Base-by-base conservation (phyloP, 2,113 vertebrate genomes). In the Peromyscus polionotus region DNA sequence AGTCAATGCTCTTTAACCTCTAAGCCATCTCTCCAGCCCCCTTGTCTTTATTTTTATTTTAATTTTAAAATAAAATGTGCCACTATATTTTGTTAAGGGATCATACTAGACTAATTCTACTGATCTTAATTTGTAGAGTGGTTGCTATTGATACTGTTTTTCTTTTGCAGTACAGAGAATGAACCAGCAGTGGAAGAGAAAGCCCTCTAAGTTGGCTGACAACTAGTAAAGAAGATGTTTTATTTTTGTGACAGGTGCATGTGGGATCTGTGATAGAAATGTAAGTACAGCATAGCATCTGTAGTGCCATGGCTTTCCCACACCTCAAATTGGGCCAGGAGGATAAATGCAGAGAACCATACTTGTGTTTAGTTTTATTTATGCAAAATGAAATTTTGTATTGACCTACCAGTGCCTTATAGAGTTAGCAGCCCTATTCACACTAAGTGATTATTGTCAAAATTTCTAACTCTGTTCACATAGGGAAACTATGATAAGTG, bases 211-310 rank as follows among this genome's bases (percentile, higher is more conserved):
- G 92, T 86, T 97, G 91, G 93, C 89, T 97, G 94, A 91, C 94
- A 97, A 54, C 61, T 24, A 61, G 79, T 98, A 97, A 98, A 97
- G 96, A 98, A 95, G 95, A 96, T 97, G 14, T 39, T 97, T 94
- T 92, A 84, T 96, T 97, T 96, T 97, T 93, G 90, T 98, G 97
- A 88, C 91, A 94, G 97, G 93, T 97, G 96, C 77, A 97, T 98
- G 81, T 98, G 98, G 96, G 83, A 97, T 96, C 90, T 97, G 80
- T 70, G 97, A 92, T 96, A 95, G 91, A 96, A 98, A 98, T 94
- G 98, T 98, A 98, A 98, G 98, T 96, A 67, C 65, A 94, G 70
- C 42, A 42, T 51, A 51, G 48, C 36, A 63, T 95, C 68, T 42
- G 48, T 16, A 45, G 61, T 33, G 10, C 12, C 63, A 16, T 63